Conservation (phyloP, 2,797 vertebrate species). For the Tenualosa ilisha region DNA sequence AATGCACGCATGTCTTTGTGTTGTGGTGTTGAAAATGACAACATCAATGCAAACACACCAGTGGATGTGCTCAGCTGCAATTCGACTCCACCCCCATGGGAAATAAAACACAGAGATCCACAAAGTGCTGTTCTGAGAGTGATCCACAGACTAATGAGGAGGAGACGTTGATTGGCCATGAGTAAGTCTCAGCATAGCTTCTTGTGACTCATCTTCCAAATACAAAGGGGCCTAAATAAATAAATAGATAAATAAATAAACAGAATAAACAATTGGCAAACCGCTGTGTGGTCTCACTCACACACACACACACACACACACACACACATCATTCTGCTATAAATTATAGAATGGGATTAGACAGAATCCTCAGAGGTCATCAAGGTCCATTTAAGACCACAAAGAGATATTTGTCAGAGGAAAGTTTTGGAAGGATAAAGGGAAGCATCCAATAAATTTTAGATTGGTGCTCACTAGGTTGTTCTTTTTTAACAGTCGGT, state of each 20-base stretch:
- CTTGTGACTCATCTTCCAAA: not conserved
- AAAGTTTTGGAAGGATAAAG: not conserved
- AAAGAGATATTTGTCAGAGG: not conserved
- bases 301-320: too few relatives aligned
- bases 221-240: not conserved
- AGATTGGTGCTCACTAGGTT: not conserved
- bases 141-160: not conserved
- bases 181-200: not conserved
- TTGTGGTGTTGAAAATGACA: not conserved
- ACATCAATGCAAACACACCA: not conserved
- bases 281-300: not conserved
- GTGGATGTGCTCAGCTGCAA: not conserved
- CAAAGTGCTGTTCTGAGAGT: slow-evolving; percentile 5
- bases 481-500: not conserved
- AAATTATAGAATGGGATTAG: not conserved
- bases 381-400: not conserved
- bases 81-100: not conserved
- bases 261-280: not conserved
- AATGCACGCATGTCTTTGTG: not conserved
- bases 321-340: not conserved
- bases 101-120: slow-evolving; percentile 8
- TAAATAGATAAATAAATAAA: not conserved
- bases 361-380: not conserved
- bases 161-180: not conserved
- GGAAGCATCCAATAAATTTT: not conserved